Evolutionary conservation across 2,797 vertebrate species (phyloP), one percentile per base, ranked within the genome.

Genomic region (Eurystomus glaucurus): DNA sequence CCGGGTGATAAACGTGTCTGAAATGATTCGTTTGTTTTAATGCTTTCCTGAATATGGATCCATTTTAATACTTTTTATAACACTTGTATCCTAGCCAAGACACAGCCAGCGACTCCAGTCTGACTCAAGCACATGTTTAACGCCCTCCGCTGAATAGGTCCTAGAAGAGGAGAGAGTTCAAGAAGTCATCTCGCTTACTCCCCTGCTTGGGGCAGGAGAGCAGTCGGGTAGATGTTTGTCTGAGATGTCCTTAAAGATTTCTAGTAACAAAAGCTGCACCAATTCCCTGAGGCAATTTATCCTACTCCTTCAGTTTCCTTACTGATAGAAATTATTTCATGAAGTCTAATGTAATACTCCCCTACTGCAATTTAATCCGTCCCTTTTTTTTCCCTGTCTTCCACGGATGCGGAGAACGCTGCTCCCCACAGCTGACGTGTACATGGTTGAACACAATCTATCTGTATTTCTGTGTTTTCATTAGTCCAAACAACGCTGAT

Each of bases 31-130:
- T 82, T 26, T 76, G 83, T 48, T 95, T 94, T 76, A 95, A 82
- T 88, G 91, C 62, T 86, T 90, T 94, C 93, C 96, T 85, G 91
- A 96, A 79, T 51, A 62, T 11, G 74, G 85, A 94, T 94, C 82
- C 33, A 82, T 84, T 92, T 88, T 93, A 94, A 85, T 85, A 94
- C 85, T 96, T 93, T 85, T 90, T 94, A 54, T 54, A 72, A 84
- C 0, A 2, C 50, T 77, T 81, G 88, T 66, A 70, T 55, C 70
- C 58, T 3, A 58, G 94, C 96, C 96, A 97, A 96, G 91, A 85
- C 74, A 90, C 85, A 92, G 85, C 62, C 1, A 0, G 29, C 41
- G 88, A 94, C 82, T 97, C 86, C 90, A 62, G 46, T 43, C 76
- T 86, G 79, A 86, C 54, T 78, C 25, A 41, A 70, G 74, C 35